These are phyloP conservation scores for Vanessa tameamea DNA, from an alignment of 1,140 invertebrate species.

Conservation along the genomic window DNA sequence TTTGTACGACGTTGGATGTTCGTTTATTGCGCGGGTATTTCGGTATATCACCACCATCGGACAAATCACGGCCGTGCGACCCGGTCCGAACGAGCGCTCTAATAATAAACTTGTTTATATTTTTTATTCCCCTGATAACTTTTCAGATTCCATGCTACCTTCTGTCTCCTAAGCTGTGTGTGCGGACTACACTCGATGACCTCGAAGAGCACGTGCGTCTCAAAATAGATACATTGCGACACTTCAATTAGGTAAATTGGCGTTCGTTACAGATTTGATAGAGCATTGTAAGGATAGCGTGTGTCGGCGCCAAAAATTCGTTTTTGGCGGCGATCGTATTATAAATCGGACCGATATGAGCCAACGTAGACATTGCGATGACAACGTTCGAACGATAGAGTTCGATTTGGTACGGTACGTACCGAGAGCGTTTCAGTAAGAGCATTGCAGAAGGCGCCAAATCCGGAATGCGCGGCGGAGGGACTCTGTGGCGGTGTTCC, in stretches of 20 bases:
- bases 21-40: constrained; percentile 78
- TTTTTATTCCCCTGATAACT: constrained; percentile 73
- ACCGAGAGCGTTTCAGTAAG: constrained; percentile 75
- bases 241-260: constrained; percentile 46
- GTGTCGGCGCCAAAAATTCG: constrained; percentile 58
- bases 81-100: constrained; percentile 75
- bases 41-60: constrained; percentile 77
- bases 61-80: constrained; percentile 79
- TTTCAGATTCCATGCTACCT: constrained; percentile 56
- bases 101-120: constrained; percentile 81
- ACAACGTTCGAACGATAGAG: background rate
- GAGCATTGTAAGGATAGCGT: constrained; percentile 41
- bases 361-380: constrained; percentile 24
- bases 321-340: constrained; percentile 33
- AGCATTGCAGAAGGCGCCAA: constrained; percentile 76
- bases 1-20: constrained; percentile 60
- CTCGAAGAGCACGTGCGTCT: constrained; percentile 66
- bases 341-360: constrained; percentile 20
- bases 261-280: constrained; percentile 51
- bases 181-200: constrained; percentile 49
- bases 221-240: constrained; percentile 63
- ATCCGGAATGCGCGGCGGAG: constrained; percentile 63
- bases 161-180: constrained; percentile 32
- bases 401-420: constrained; percentile 51
- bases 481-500: constrained; percentile 56